Conservation (phyloP, 1,140 invertebrate genomes). For the Cherax quadricarinatus region DNA sequence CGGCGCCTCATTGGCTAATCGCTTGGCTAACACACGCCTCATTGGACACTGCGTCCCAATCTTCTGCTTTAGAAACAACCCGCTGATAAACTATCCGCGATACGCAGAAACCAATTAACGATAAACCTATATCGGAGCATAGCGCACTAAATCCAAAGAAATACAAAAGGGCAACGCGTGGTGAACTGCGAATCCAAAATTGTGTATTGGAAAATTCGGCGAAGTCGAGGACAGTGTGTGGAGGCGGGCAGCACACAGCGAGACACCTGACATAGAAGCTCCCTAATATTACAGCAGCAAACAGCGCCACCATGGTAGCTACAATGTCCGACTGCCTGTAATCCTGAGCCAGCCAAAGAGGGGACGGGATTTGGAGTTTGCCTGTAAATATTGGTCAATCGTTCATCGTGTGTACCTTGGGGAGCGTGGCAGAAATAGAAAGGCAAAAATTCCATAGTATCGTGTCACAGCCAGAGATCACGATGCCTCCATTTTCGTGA, state of each 20-base stretch:
- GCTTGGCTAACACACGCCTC: conserved; percentile 63
- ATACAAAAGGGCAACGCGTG: not conserved
- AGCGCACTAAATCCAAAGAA: too few species aligned
- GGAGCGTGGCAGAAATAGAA: conserved; percentile 40
- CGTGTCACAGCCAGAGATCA: conserved; percentile 7
- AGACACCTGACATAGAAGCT: too few species aligned
- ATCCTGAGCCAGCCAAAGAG: conserved; percentile 41
- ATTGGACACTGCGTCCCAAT: conserved; percentile 52
- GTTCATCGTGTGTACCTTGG: conserved; percentile 48
- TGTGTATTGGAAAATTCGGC: not conserved
- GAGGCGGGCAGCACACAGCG: conserved; percentile 49
- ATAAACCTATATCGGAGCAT: not conserved
- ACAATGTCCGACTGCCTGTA: conserved; percentile 46
- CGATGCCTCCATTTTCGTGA: not conserved
- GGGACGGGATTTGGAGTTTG: conserved; percentile 46
- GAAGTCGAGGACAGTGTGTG: conserved; percentile 5
- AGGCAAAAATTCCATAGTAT: conserved; percentile 33
- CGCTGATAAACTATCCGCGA: not conserved
- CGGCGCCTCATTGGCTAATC: conserved; percentile 64
- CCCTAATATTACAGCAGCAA: conserved; percentile 63
- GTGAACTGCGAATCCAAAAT: not conserved
- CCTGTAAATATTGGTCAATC: conserved; percentile 61
- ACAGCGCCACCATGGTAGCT: conserved; percentile 51
- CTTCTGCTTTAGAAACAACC: not conserved
- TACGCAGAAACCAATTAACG: not conserved